Evolutionary conservation across 1,140 invertebrate species (phyloP).

Genomic region (Tachypleus tridentatus): DNA sequence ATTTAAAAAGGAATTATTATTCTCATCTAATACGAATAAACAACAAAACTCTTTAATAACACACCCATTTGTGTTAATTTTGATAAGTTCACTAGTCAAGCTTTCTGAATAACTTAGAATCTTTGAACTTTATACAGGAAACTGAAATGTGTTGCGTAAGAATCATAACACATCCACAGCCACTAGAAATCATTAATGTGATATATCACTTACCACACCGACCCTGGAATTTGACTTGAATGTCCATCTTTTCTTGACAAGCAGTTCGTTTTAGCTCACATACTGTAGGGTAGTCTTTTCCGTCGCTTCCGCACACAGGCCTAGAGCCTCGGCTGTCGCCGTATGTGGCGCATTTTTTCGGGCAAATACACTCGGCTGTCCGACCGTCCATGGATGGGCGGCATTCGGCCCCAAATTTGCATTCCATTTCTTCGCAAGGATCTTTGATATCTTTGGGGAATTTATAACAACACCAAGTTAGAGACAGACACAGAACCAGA

Average conservation of each 20-base stretch:
- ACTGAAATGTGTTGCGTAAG: too few relatives aligned
- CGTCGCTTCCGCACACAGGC: conserved; percentile 51
- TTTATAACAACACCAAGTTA: conserved; percentile 35
- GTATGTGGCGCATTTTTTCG: conserved; percentile 58
- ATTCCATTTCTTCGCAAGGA: conserved; percentile 58
- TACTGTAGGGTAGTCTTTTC: conserved; percentile 46
- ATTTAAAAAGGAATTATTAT: too few relatives aligned
- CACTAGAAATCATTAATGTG: too few relatives aligned
- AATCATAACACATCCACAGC: too few relatives aligned
- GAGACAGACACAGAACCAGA: too few relatives aligned
- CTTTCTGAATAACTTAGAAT: too few relatives aligned
- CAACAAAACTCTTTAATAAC: too few relatives aligned
- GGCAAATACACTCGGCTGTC: conserved; percentile 56
- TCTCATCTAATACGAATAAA: too few relatives aligned
- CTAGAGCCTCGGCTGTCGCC: conserved; percentile 61
- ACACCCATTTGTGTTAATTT: too few relatives aligned
- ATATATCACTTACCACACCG: conserved; percentile 64
- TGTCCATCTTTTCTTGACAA: conserved; percentile 56
- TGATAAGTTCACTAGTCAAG: too few relatives aligned
- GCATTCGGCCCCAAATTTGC: conserved; percentile 60
- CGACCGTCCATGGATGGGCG: conserved; percentile 58
- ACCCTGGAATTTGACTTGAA: conserved; percentile 72
- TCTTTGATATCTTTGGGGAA: conserved; percentile 55
- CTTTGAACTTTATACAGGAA: too few relatives aligned
- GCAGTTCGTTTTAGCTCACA: conserved; percentile 69